These are phyloP conservation scores for Lucilia cuprina DNA, from an alignment of 1,140 invertebrate species.

Conservation along the genomic window DNA sequence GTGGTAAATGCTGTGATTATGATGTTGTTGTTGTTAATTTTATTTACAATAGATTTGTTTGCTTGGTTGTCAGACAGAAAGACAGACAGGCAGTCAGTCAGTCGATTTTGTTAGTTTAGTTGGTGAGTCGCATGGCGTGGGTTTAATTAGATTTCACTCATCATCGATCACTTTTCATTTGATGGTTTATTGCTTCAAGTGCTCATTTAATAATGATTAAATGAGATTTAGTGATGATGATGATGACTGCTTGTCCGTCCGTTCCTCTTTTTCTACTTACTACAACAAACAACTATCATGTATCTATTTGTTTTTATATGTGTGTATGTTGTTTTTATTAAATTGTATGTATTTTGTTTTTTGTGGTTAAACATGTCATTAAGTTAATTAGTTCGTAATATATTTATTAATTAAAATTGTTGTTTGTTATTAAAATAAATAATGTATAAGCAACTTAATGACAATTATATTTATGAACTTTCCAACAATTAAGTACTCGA, in stretches of 20 bases:
- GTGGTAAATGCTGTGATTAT: not conserved
- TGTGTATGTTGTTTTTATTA: not conserved
- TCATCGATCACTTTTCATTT: conserved; percentile 25
- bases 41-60: not conserved
- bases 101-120: too few relatives aligned
- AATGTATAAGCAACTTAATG: not conserved
- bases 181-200: conserved; percentile 23
- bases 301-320: too few relatives aligned
- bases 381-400: conserved; percentile 22
- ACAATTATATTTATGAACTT: not conserved
- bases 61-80: not conserved
- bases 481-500: not conserved
- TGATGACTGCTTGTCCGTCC: not conserved
- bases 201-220: conserved; percentile 26
- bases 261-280: not conserved
- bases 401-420: conserved; percentile 8
- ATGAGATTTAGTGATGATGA: conserved; percentile 12
- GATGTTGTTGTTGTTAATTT: not conserved
- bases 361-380: conserved; percentile 12
- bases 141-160: conserved; percentile 33
- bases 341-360: not conserved
- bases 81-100: not conserved
- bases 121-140: not conserved
- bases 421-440: not conserved
- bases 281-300: too few relatives aligned